Base-by-base conservation (phyloP, 2,888 invertebrate species). In the Hecatera dysodea region DNA sequence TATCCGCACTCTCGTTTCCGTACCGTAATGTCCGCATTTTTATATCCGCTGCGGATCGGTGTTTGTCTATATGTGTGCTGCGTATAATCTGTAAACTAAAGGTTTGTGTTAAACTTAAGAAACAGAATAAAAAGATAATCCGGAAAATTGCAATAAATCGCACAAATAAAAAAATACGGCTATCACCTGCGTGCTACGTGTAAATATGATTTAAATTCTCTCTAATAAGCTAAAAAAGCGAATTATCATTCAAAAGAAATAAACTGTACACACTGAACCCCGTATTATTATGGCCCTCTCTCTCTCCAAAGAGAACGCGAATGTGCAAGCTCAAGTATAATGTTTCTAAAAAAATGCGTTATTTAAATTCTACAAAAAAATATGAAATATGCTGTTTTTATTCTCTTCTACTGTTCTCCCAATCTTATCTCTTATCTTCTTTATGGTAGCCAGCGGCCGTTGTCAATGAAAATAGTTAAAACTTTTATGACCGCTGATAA, bases 381-480 rank as follows among this genome's bases (percentile, higher is more conserved):
- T 6, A 44, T 44, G 19, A 19, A 19, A 19, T 44, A 19, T 6
- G 44, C 17, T 39, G 39, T 4, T 39, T 17, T n/a, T n/a, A n/a
- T n/a, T 44, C 8, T 44, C 8, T 46, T 11, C 9, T 11, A 9
- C 22, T 36, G 24, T 27, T 15, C 11, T 24, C 29, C 24, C 44
- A 65, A 75, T 55, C 19, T 76, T 61, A 76, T 78, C 78, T 44
- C 29, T 44, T 72, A 75, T 67, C 50, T 67, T 12, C 12, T 52
- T 57, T 67, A 73, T 74, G 60, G 74, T 19, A 64, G 44, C 63
- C 33, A 33, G 61, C 22, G 44, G 39, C 68, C 53, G 53, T 46
- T 80, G 59, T 77, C 75, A 75, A 57, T 62, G 46, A 60, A 53
- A 76, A 80, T 75, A 68, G 63, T 77, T 80, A 80, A 80, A 78